phyloP scores from a whole-genome alignment of 1,140 invertebrate genomes.

The Leucophenga varia region DNA sequence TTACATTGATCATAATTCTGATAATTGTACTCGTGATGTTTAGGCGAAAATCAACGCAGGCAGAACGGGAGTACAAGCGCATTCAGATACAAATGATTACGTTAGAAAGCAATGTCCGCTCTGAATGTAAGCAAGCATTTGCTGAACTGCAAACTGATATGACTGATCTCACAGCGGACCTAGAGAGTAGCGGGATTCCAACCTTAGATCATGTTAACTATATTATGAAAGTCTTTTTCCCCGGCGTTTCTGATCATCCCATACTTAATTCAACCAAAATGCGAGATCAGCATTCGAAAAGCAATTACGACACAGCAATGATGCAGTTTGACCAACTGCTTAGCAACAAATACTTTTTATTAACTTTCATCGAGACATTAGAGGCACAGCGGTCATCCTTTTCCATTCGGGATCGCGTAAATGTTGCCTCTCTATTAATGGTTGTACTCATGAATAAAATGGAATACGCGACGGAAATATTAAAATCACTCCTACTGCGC shows the following conservation, averaged over 20 bases:
- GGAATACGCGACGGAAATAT: slow-evolving; percentile 93
- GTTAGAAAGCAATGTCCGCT: slow-evolving; percentile 93
- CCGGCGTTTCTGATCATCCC: slow-evolving; percentile 88
- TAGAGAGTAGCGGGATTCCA: slow-evolving; percentile 94
- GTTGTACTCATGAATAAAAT: slow-evolving; percentile 93
- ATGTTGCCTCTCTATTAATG: slow-evolving; percentile 91
- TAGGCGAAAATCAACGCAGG: slow-evolving; percentile 88
- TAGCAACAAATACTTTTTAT: slow-evolving; percentile 89
- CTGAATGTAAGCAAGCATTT: slow-evolving; percentile 98
- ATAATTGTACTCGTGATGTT: slow-evolving; percentile 86
- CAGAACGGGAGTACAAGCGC: slow-evolving; percentile 92
- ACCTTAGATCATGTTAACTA: slow-evolving; percentile 94
- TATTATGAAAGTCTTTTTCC: slow-evolving; percentile 98
- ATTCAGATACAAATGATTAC: slow-evolving; percentile 99
- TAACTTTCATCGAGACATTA: slow-evolving; percentile 90
- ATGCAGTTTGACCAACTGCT: slow-evolving; percentile 91
- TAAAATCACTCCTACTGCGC: slow-evolving; percentile 81
- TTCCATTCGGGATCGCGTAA: slow-evolving; percentile 90
- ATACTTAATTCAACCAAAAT: slow-evolving; percentile 83
- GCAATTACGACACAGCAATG: slow-evolving; percentile 91
- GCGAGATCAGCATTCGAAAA: slow-evolving; percentile 66
- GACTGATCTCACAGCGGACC: slow-evolving; percentile 94
- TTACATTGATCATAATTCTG: slow-evolving; percentile 81
- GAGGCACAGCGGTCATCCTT: slow-evolving; percentile 91
- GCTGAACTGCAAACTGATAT: slow-evolving; percentile 99